Evolutionary conservation across 2,797 vertebrate species (phyloP), one percentile per base, ranked within the genome.

Genomic region (Sarcoramphus papa): DNA sequence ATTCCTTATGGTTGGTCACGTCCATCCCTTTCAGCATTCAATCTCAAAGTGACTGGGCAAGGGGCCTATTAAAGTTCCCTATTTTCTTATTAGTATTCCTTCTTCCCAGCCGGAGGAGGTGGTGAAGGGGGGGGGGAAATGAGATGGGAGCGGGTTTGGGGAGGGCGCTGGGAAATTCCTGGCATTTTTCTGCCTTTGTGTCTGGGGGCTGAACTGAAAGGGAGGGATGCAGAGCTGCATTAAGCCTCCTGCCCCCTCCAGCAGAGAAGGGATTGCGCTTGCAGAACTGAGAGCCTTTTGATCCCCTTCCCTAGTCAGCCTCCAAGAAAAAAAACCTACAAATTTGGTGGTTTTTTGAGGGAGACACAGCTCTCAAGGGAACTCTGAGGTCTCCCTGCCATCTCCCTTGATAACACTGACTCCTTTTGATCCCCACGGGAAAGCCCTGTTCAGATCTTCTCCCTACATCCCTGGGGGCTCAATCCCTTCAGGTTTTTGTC

Each of bases 141-240:
- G 95, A 95, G 95, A 96, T 92, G 94, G 96, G 86, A 91, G 78
- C 14, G 18, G 14, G 92, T 74, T 86, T 94, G 95, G 93, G 93
- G 96, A 97, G 96, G 73, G 84, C 14, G 17, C 96, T 96, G 97
- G 97, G 98, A 98, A 97, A 98, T 98, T 98, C 98, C 95, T 98
- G 62, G 53, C 97, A 98, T 98, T 97, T 97, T 98, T 98, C 87
- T 95, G 94, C 96, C 94, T 98, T 98, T 98, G 98, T 98, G 92
- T 98, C 95, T 96, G 95, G 95, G 92, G 97, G 85, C 85, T 97
- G 97, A 98, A 95, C 93, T 96, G 87, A 94, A 96, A 96, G 69
- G 92, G 53, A 94, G 87, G 76, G 93, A 97, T 93, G 95, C 77
- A 79, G 95, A 95, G 89, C 95, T 62, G 78, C n/a, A 59, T 73